Evolutionary conservation across 2,797 vertebrate genomes (phyloP).

Genomic region (Trematomus bernacchii): DNA sequence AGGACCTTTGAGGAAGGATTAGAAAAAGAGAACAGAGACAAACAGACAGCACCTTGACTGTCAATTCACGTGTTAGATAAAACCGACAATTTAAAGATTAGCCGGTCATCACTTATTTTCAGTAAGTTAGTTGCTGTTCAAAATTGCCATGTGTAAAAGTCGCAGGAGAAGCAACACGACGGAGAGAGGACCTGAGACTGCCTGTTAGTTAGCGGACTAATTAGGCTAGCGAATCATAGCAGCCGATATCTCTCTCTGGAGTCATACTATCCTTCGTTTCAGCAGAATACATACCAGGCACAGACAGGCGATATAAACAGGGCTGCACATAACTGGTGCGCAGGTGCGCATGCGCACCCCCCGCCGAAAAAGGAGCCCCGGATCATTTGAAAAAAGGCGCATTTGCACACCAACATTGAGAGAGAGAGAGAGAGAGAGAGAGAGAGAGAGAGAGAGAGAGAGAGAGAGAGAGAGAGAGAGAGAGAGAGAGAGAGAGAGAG

Average conservation of each 20-base stretch:
- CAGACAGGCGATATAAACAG: neutral
- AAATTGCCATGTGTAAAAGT: neutral
- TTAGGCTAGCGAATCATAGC: conserved; percentile 59
- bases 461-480: no score
- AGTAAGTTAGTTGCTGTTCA: fast-evolving
- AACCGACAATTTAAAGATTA: neutral
- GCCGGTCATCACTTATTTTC: neutral
- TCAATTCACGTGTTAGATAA: no score
- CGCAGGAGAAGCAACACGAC: conserved; percentile 15
- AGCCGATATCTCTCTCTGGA: conserved; percentile 2
- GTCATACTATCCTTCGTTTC: neutral
- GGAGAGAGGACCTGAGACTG: conserved; percentile 42
- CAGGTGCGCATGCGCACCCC: no score
- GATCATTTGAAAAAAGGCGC: no score
- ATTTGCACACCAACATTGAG: no score
- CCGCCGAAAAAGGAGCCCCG: no score
- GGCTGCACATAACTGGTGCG: no score
- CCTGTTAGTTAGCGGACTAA: conserved; percentile 55
- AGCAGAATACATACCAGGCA: neutral
- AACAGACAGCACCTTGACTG: conserved; percentile 1
- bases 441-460: no score
- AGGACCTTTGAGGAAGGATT: conserved; percentile 77
- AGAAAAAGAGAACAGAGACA: neutral
- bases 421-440: no score
- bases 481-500: no score